phyloP scores from a whole-genome alignment of 2,113 vertebrate genomes.

The Mus spicilegus region DNA sequence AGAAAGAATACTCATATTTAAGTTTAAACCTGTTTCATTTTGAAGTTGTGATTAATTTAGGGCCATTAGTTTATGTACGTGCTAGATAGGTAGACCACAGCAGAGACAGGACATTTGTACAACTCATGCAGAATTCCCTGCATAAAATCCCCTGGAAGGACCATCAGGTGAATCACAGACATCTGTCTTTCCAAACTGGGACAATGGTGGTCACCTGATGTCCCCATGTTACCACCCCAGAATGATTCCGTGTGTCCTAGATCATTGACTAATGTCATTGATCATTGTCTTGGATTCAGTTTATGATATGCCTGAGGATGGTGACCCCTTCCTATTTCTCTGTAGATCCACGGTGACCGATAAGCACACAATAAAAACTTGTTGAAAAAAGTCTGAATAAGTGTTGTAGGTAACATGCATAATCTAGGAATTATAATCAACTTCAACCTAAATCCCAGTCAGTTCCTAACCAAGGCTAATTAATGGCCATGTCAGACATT shows the following conservation, averaged over 20 bases:
- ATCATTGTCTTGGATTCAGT: background rate
- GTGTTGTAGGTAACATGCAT: conserved; percentile 20
- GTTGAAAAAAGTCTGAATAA: conserved; percentile 55
- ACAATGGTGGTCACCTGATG: background rate
- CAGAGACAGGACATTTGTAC: background rate
- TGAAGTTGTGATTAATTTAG: conserved; percentile 28
- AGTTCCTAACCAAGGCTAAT: conserved; percentile 56
- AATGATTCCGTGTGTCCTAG: background rate
- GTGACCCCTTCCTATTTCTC: background rate
- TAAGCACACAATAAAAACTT: conserved; percentile 40
- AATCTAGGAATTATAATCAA: conserved; percentile 61
- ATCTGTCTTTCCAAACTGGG: background rate
- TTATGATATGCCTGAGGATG: background rate
- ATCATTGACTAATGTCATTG: background rate
- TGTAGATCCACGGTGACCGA: background rate
- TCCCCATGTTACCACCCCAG: background rate
- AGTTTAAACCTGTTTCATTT: background rate
- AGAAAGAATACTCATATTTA: background rate
- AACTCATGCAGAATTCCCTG: background rate
- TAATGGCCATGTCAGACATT: conserved; percentile 56
- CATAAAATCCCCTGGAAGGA: background rate
- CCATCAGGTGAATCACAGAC: background rate
- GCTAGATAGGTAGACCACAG: background rate
- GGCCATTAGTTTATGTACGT: background rate
- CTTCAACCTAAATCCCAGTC: conserved; percentile 58